Evolutionary conservation across 2,888 invertebrate species (phyloP).

Genomic region (Podabrus alpinus): DNA sequence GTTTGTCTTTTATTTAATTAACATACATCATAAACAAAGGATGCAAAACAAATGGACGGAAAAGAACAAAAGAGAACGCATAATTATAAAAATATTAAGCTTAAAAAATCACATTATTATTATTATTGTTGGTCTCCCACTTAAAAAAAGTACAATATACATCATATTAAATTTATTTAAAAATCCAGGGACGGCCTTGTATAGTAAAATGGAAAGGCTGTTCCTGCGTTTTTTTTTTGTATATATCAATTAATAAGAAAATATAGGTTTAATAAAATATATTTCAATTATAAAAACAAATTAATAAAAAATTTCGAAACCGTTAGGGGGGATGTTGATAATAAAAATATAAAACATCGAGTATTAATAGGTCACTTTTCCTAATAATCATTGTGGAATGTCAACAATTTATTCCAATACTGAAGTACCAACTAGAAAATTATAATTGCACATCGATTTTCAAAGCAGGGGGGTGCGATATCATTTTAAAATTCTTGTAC

Average conservation of each 20-base stretch:
- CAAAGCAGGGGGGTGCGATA: neutral
- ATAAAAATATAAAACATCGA: neutral
- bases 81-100: conserved; percentile 5
- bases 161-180: too few relatives aligned
- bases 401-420: neutral
- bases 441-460: neutral
- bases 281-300: neutral
- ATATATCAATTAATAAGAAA: neutral
- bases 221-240: neutral
- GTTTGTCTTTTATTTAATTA: conserved; percentile 3
- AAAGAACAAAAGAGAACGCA: conserved; percentile 5
- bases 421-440: neutral
- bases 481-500: neutral
- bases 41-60: conserved; percentile 18
- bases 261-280: neutral
- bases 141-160: neutral
- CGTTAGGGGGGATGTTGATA: neutral
- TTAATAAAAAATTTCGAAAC: neutral
- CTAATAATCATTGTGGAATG: neutral
- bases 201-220: neutral
- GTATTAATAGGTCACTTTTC: neutral
- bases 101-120: conserved; percentile 12
- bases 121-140: conserved; percentile 1
- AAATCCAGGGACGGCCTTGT: neutral
- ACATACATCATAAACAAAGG: conserved; percentile 8